Percentiles rank a stretch among this genome's conserved stretches.
phyloP scores from a whole-genome alignment of 2,888 invertebrate genomes.

The Odontocerum albicorne region DNA sequence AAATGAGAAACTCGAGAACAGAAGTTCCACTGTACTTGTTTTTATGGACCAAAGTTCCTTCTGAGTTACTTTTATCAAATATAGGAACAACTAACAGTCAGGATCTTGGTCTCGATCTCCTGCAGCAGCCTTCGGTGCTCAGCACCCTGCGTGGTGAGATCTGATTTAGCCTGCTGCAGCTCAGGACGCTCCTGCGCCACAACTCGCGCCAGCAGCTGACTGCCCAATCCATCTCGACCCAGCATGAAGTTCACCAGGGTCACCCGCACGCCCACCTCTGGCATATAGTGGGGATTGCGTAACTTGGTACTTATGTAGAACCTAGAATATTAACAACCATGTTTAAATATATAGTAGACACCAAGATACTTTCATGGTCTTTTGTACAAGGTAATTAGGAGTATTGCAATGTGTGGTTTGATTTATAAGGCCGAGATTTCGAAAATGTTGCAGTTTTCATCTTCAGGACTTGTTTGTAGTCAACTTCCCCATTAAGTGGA shows the following conservation, averaged over 20 bases:
- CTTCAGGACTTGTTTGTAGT: too few relatives aligned
- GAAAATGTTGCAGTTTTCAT: too few relatives aligned
- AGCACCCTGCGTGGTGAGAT: slow-evolving; percentile 84
- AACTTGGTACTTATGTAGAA: slow-evolving; percentile 93
- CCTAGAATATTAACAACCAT: slow-evolving; percentile 47
- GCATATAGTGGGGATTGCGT: slow-evolving; percentile 91
- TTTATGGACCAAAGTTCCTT: too few relatives aligned
- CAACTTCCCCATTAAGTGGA: too few relatives aligned
- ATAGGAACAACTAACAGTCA: slow-evolving; percentile 55
- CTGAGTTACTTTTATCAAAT: too few relatives aligned
- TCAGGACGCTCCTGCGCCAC: slow-evolving; percentile 92
- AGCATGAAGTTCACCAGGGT: slow-evolving; percentile 93
- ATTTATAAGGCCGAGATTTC: too few relatives aligned
- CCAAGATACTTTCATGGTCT: too few relatives aligned
- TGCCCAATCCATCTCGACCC: slow-evolving; percentile 84
- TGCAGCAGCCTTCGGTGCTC: slow-evolving; percentile 79
- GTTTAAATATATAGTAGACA: not conserved
- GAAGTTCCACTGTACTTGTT: too few relatives aligned
- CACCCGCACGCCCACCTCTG: slow-evolving; percentile 90
- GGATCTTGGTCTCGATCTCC: slow-evolving; percentile 89
- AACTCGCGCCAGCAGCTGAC: slow-evolving; percentile 86
- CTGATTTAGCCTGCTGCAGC: slow-evolving; percentile 86
- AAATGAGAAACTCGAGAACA: too few relatives aligned
- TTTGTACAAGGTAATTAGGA: not conserved
- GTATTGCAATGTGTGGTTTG: not conserved